Percentiles rank a stretch among this genome's conserved stretches.
Evolutionary conservation across 2,797 vertebrate species (phyloP).

Genomic region (Naso thynnoides): DNA sequence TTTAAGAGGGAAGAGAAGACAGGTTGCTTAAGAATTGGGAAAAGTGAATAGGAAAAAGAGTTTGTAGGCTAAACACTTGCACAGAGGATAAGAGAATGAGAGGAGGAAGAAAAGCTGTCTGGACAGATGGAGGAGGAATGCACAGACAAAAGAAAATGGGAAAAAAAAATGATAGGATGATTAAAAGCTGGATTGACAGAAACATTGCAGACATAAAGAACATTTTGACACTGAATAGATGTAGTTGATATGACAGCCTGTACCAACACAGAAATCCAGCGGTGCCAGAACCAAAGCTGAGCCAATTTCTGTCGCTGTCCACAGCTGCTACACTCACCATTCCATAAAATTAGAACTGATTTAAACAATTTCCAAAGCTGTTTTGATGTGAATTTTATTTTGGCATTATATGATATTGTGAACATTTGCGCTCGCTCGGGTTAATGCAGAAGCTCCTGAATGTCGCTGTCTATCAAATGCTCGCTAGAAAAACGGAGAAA

Average conservation of each 20-base stretch:
- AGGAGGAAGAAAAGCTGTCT: not conserved
- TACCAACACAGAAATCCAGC: conserved; percentile 55
- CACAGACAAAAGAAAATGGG: not conserved
- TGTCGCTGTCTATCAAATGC: conserved; percentile 56
- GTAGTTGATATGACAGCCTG: conserved; percentile 55
- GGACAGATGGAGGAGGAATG: conserved; percentile 1
- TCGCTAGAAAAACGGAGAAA: conserved; percentile 34
- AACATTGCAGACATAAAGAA: conserved; percentile 43
- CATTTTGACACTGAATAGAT: conserved; percentile 61
- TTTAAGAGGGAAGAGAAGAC: not conserved
- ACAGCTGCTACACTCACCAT: conserved; percentile 45
- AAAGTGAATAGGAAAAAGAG: not conserved
- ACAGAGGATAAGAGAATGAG: not conserved
- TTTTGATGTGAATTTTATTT: conserved; percentile 52
- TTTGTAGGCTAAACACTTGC: not conserved
- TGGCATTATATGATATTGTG: conserved; percentile 33
- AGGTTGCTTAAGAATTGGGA: not conserved
- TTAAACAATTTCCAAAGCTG: conserved; percentile 58
- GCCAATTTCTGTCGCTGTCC: conserved; percentile 49
- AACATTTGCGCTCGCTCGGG: conserved; percentile 42
- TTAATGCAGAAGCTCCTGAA: conserved; percentile 50
- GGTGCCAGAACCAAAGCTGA: conserved; percentile 40
- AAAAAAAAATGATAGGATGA: not conserved
- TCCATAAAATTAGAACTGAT: conserved; percentile 52
- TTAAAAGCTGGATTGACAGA: conserved; percentile 40